Conservation (phyloP, 2,797 vertebrate genomes). For the Bucorvus abyssinicus region DNA sequence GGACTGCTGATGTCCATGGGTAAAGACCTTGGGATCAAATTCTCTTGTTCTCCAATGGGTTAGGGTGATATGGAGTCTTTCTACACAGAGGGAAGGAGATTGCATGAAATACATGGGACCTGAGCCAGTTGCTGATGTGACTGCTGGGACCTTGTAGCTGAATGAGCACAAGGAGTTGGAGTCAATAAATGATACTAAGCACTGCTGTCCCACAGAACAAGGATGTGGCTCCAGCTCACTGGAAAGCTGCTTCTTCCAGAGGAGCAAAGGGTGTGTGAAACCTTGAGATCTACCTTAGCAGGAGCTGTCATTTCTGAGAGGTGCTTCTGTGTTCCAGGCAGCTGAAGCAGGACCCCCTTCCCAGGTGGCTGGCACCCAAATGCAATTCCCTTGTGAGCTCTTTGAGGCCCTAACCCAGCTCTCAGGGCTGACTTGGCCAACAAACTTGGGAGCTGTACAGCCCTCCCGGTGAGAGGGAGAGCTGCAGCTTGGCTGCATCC, state of each 20-base stretch:
- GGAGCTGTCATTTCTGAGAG: neutral
- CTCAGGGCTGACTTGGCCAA: neutral
- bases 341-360: neutral
- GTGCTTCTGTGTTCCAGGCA: neutral
- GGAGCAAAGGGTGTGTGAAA: neutral
- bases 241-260: neutral
- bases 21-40: neutral
- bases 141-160: neutral
- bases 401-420: neutral
- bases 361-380: neutral
- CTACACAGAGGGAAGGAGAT: neutral
- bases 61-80: neutral
- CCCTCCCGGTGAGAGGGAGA: neutral
- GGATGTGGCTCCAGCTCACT: neutral
- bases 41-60: neutral
- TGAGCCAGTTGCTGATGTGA: neutral
- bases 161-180: neutral
- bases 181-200: neutral
- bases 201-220: neutral
- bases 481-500: rapidly evolving
- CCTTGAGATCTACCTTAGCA: neutral
- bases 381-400: neutral
- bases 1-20: neutral
- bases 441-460: neutral
- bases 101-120: neutral